Percentiles rank a stretch among this genome's conserved stretches.
These are phyloP conservation scores for Chouioia cunea DNA, from an alignment of 2,888 invertebrate species.

Conservation along the genomic window DNA sequence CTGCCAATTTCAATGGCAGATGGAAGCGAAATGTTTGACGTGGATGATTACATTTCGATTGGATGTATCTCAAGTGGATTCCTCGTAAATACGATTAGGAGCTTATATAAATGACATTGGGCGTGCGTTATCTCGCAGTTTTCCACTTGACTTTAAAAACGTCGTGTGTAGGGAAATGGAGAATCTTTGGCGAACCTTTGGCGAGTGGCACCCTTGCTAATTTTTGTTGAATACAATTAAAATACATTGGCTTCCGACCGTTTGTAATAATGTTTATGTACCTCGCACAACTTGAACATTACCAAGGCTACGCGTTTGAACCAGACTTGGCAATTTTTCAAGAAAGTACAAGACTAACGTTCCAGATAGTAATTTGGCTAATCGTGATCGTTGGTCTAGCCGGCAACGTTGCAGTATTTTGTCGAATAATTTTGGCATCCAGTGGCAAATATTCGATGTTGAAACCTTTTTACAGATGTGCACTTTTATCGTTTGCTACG, in stretches of 20 bases:
- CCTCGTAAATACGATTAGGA: slow-evolving; percentile 25
- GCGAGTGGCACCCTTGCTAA: too few species aligned
- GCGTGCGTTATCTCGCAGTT: slow-evolving; percentile 20
- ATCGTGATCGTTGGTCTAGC: slow-evolving; percentile 52
- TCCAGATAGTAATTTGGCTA: slow-evolving; percentile 55
- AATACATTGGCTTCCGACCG: not conserved
- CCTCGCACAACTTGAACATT: not conserved
- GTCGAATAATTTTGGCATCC: slow-evolving; percentile 47
- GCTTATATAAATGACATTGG: slow-evolving; percentile 25
- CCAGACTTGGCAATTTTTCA: slow-evolving; percentile 3
- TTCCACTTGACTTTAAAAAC: not conserved
- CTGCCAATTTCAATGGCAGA: slow-evolving; percentile 9
- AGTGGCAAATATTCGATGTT: slow-evolving; percentile 37
- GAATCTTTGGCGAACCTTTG: too few species aligned
- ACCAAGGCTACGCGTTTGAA: not conserved
- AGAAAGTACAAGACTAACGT: slow-evolving; percentile 45
- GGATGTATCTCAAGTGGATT: slow-evolving; percentile 20
- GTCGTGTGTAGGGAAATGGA: too few species aligned
- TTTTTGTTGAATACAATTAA: too few species aligned
- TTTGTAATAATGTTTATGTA: slow-evolving; percentile 2
- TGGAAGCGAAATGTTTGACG: slow-evolving; percentile 11
- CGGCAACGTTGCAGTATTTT: slow-evolving; percentile 52
- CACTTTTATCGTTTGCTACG: slow-evolving; percentile 53
- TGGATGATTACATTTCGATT: slow-evolving; percentile 10
- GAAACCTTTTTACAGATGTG: slow-evolving; percentile 53